These are phyloP conservation scores for Chloropsis cyanopogon DNA, from an alignment of 2,113 vertebrate species.

Conservation along the genomic window DNA sequence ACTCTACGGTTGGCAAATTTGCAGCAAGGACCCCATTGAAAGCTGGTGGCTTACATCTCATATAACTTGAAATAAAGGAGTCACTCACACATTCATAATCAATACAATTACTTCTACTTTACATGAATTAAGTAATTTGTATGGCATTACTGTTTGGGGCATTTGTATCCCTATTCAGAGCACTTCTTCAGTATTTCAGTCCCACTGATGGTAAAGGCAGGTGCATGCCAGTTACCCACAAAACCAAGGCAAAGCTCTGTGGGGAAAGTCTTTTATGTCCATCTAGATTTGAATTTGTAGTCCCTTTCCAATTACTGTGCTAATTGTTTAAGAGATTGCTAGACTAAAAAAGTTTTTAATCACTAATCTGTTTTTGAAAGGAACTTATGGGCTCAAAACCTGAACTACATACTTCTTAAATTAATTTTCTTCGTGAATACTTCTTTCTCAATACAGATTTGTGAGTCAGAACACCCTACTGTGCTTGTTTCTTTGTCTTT, in stretches of 20 bases:
- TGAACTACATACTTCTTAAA: conserved; percentile 76
- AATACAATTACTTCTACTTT: conserved; percentile 65
- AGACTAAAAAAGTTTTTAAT: conserved; percentile 74
- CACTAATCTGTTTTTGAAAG: conserved; percentile 77
- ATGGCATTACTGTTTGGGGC: conserved; percentile 35
- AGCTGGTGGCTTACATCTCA: conserved; percentile 22
- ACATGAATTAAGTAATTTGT: conserved; percentile 65
- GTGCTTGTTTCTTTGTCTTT: conserved; percentile 65
- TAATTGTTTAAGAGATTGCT: conserved; percentile 76
- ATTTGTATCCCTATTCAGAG: conserved; percentile 52
- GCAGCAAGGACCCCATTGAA: not conserved
- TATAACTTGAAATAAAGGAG: conserved; percentile 54
- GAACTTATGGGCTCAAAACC: conserved; percentile 65
- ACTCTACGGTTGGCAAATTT: not conserved
- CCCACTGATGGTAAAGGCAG: conserved; percentile 59
- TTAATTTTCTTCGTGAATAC: conserved; percentile 79
- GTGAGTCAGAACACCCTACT: conserved; percentile 64
- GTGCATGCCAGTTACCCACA: conserved; percentile 59
- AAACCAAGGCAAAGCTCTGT: conserved; percentile 54
- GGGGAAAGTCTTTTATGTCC: conserved; percentile 65
- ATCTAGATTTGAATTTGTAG: conserved; percentile 71
- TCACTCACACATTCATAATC: conserved; percentile 60
- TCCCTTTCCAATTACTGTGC: conserved; percentile 70
- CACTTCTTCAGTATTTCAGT: conserved; percentile 37
- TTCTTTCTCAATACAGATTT: conserved; percentile 69